Conservation (phyloP, 2,113 vertebrate species). For the Cervus canadensis region DNA sequence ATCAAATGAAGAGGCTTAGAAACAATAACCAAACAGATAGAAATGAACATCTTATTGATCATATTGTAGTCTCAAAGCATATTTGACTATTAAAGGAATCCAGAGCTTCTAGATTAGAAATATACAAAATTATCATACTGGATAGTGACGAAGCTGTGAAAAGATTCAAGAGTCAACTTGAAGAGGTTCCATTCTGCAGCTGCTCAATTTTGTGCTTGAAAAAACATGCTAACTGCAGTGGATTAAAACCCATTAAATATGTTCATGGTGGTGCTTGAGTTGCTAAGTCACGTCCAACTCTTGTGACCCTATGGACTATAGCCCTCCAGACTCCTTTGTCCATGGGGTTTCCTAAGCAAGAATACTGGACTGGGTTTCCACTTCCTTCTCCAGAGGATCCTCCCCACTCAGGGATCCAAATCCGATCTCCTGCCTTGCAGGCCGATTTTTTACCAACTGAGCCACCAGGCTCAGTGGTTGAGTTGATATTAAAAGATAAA, state of each 20-base stretch:
- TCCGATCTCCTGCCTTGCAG: neutral
- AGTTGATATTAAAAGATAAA: neutral
- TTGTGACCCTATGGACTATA: neutral
- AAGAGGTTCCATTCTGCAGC: neutral
- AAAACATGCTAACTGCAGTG: neutral
- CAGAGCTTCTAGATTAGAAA: neutral
- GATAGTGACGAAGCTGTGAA: neutral
- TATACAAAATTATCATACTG: neutral
- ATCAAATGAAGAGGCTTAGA: neutral
- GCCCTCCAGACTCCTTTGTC: neutral
- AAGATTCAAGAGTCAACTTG: neutral
- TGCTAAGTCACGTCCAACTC: neutral
- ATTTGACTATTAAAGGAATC: neutral
- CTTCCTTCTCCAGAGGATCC: neutral
- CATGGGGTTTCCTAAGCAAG: neutral
- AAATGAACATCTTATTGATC: neutral
- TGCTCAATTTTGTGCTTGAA: neutral
- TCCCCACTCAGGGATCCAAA: neutral
- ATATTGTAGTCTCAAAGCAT: neutral
- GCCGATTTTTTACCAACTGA: neutral
- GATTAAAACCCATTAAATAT: neutral
- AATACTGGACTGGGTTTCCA: neutral
- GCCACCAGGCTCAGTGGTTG: neutral
- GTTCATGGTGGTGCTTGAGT: neutral
- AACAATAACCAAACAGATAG: neutral